Conservation (phyloP, 2,797 vertebrate genomes). For the Nyctalus aviator region DNA sequence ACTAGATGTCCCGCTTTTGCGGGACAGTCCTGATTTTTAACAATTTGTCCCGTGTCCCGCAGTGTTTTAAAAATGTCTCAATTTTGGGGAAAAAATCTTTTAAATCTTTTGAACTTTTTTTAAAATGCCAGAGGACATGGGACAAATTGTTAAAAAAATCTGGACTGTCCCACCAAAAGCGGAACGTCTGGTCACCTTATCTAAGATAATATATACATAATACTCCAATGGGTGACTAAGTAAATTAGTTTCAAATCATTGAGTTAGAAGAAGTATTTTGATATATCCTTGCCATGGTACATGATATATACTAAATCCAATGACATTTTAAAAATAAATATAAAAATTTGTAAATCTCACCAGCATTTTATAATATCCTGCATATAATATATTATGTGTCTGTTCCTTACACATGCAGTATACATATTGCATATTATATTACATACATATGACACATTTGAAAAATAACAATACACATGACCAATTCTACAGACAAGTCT, state of each 20-base stretch:
- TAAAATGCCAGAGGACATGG: too few relatives aligned
- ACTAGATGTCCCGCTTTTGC: too few relatives aligned
- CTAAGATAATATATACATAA: not conserved
- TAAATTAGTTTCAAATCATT: not conserved
- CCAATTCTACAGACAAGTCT: not conserved
- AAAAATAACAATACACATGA: not conserved
- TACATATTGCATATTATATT: not conserved
- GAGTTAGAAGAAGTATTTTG: not conserved
- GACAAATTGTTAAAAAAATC: too few relatives aligned
- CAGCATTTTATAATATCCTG: not conserved
- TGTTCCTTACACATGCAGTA: not conserved
- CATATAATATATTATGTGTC: not conserved
- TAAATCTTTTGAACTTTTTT: too few relatives aligned
- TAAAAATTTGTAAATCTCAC: not conserved
- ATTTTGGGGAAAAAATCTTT: too few relatives aligned
- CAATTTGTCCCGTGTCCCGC: too few relatives aligned
- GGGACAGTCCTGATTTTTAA: too few relatives aligned
- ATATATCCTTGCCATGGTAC: not conserved
- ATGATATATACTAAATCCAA: not conserved
- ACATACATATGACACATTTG: not conserved
- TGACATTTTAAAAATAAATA: not conserved
- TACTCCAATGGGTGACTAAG: not conserved
- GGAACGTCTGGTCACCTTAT: too few relatives aligned
- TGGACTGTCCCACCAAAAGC: too few relatives aligned
- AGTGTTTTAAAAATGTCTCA: too few relatives aligned